Base-by-base conservation (phyloP, 2,888 invertebrate genomes). In the Nomada fabriciana region DNA sequence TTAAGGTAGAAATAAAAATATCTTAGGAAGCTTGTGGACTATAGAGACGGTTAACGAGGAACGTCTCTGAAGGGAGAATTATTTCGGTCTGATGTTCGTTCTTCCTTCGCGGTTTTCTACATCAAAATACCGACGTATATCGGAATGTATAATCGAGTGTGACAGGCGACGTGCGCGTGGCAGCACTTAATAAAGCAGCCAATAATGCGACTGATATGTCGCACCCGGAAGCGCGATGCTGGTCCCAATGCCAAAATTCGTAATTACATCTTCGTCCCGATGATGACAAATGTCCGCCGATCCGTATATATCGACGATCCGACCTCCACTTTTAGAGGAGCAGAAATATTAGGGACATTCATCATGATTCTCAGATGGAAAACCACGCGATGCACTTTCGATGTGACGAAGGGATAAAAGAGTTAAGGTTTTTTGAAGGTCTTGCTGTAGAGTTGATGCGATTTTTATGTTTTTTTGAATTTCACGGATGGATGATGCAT, bases 131-230 rank as follows among this genome's bases (percentile, higher is more conserved):
- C 20, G 50, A 42, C 59, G 61, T 67, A 55, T 61, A 80, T 72
- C 60, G 69, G 59, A 73, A 69, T 61, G 76, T 60, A 65, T 65
- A 77, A 83, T 81, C 76, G 83, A 77, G 64, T 70, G 83, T 70
- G 83, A 82, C 78, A 74, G 77, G 59, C 82, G 82, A 82, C 70
- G 69, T 57, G 70, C 55, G 74, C 81, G 81, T 68, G 80, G 82
- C 80, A 76, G 70, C 76, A 81, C 74, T 79, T 83, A 83, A 83
- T 82, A 83, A 83, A 83, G 82, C 83, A 82, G 71, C 82, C 83
- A 82, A 83, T 83, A 83, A 78, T 82, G 78, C 82, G 74, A 75
- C 74, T 70, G 83, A 83, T 83, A 82, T 73, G 82, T 79, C 74
- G 78, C 70, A 74, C 74, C 61, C 82, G 78, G 68, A 68, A 73